Conservation (phyloP, 2,888 invertebrate genomes). For the Malacosoma neustria region DNA sequence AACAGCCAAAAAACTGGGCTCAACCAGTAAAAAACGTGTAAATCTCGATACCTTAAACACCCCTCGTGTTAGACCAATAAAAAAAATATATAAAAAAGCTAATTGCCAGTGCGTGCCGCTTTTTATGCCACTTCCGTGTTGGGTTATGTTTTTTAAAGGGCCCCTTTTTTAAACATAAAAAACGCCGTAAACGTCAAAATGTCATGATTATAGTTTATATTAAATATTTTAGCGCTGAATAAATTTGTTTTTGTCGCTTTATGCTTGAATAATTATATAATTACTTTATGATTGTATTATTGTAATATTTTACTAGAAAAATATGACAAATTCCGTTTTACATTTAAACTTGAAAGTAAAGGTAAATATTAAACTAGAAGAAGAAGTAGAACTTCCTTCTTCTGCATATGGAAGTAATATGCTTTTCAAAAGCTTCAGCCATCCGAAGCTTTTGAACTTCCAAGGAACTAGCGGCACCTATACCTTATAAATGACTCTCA, state of each 20-base stretch:
- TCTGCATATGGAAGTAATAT: too few species aligned
- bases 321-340: too few species aligned
- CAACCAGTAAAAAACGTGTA: constrained; percentile 40
- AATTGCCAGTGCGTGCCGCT: constrained; percentile 63
- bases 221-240: constrained; percentile 34
- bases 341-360: too few species aligned
- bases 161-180: constrained; percentile 49
- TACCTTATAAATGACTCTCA: too few species aligned
- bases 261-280: background rate
- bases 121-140: constrained; percentile 35
- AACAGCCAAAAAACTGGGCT: constrained; percentile 43
- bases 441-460: too few species aligned
- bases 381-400: too few species aligned
- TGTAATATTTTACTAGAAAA: too few species aligned
- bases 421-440: too few species aligned
- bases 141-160: constrained; percentile 31
- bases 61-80: constrained; percentile 56
- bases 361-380: too few species aligned
- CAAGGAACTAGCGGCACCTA: too few species aligned
- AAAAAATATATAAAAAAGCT: constrained; percentile 57
- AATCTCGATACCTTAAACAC: constrained; percentile 50
- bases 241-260: constrained; percentile 19
- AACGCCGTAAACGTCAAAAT: constrained; percentile 33
- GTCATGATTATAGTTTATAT: constrained; percentile 42
- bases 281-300: too few species aligned